Conservation (phyloP, 2,888 invertebrate species). For the Hypomecis punctinalis region DNA sequence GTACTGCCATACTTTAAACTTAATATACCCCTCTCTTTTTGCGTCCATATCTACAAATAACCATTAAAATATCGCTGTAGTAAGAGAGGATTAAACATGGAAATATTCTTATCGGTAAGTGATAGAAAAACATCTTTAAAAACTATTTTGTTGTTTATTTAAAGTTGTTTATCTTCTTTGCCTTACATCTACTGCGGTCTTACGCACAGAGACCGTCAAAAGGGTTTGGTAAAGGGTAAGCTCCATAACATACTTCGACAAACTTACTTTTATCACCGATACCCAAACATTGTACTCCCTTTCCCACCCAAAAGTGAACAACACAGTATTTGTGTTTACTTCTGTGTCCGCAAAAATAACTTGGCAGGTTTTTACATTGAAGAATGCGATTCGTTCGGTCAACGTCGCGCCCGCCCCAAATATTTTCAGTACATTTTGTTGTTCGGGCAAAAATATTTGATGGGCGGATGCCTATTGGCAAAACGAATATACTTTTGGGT, state of each 20-base stretch:
- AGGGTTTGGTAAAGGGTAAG: slow-evolving; percentile 50
- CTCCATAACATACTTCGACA: slow-evolving; percentile 44
- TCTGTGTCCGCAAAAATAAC: slow-evolving; percentile 46
- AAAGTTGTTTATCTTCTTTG: not conserved
- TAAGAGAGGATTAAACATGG: too few relatives aligned
- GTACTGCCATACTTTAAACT: too few relatives aligned
- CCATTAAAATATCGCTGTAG: too few relatives aligned
- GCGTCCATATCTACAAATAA: too few relatives aligned
- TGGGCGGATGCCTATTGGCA: slow-evolving; percentile 31
- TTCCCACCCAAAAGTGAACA: slow-evolving; percentile 31
- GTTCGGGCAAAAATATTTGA: slow-evolving; percentile 46
- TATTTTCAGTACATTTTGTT: slow-evolving; percentile 50
- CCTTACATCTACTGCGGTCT: slow-evolving; percentile 24
- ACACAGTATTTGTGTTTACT: slow-evolving; percentile 34
- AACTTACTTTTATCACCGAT: slow-evolving; percentile 47
- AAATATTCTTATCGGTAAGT: too few relatives aligned
- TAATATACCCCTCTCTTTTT: too few relatives aligned
- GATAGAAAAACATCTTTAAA: not conserved
- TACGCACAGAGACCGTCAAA: slow-evolving; percentile 44
- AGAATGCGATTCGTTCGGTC: slow-evolving; percentile 53
- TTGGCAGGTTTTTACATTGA: slow-evolving; percentile 50
- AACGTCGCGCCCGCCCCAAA: slow-evolving; percentile 48
- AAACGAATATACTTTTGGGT: slow-evolving; percentile 24
- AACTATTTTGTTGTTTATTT: too few relatives aligned
- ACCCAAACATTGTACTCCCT: slow-evolving; percentile 35